These are phyloP conservation scores for Falco concolor DNA, from an alignment of 2,797 vertebrate species.

Conservation along the genomic window DNA sequence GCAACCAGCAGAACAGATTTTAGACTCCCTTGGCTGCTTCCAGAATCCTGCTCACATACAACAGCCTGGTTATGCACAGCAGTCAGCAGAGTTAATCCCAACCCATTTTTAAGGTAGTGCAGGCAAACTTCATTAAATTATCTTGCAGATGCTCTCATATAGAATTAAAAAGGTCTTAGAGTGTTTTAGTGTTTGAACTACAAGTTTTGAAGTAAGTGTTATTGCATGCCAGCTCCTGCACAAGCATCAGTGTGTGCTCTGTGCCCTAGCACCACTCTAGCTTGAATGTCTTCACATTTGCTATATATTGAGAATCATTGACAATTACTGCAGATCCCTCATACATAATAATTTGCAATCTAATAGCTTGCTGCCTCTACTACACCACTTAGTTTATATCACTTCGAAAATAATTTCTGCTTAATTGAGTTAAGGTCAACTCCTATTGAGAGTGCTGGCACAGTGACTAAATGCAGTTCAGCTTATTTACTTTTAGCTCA, in stretches of 20 bases:
- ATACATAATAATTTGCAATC: slow-evolving; percentile 31
- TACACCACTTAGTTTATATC: slow-evolving; percentile 28
- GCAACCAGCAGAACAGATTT: background rate
- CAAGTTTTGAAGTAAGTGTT: background rate
- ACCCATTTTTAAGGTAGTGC: background rate
- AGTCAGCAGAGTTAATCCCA: background rate
- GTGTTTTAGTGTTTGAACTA: background rate
- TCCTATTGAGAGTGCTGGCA: background rate
- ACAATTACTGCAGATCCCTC: background rate
- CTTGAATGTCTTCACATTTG: background rate
- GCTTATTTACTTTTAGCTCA: background rate
- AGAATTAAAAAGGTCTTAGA: background rate
- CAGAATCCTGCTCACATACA: background rate
- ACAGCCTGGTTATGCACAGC: background rate
- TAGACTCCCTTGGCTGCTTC: background rate
- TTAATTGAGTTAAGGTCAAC: slow-evolving; percentile 56
- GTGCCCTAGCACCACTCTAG: background rate
- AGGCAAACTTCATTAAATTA: background rate
- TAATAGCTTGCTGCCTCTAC: slow-evolving; percentile 20
- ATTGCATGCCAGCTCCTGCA: background rate
- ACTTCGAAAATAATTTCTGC: slow-evolving; percentile 54
- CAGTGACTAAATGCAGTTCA: slow-evolving; percentile 42
- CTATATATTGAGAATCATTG: background rate
- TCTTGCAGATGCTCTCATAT: background rate
- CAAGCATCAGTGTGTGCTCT: background rate